These are phyloP conservation scores for Dryas iulia DNA, from an alignment of 1,140 invertebrate species.

Conservation along the genomic window DNA sequence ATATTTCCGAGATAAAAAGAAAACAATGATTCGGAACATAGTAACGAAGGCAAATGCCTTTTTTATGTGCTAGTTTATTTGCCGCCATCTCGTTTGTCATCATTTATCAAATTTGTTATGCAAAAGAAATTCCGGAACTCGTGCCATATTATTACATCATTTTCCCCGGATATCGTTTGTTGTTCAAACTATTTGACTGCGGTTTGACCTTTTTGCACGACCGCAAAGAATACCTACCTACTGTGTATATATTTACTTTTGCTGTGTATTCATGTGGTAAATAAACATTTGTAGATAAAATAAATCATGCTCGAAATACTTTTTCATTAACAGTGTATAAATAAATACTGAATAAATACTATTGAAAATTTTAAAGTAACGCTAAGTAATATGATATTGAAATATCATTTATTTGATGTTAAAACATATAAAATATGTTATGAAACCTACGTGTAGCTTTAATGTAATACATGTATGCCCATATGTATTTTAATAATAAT, in stretches of 20 bases:
- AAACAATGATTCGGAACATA: slow-evolving; percentile 17
- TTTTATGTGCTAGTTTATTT: slow-evolving; percentile 21
- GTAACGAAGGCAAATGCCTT: slow-evolving; percentile 16
- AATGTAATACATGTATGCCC: not conserved
- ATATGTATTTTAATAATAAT: not conserved
- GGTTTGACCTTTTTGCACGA: slow-evolving; percentile 20
- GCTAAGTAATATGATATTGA: not conserved
- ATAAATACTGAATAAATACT: not conserved
- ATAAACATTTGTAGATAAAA: slow-evolving; percentile 1
- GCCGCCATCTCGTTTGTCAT: slow-evolving; percentile 15
- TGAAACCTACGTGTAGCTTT: too few relatives aligned
- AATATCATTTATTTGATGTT: not conserved
- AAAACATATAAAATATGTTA: too few relatives aligned
- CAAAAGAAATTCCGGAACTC: slow-evolving; percentile 18
- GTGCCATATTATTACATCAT: slow-evolving; percentile 18
- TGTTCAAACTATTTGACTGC: slow-evolving; percentile 24
- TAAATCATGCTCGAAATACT: not conserved
- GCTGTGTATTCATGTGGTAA: not conserved
- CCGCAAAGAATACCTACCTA: not conserved
- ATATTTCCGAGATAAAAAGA: slow-evolving; percentile 2
- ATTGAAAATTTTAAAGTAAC: not conserved
- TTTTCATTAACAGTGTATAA: not conserved
- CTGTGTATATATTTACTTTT: not conserved
- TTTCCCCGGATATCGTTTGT: slow-evolving; percentile 13
- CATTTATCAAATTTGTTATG: slow-evolving; percentile 32